Conservation (phyloP, 2,888 invertebrate species). For the Candidula unifasciata region DNA sequence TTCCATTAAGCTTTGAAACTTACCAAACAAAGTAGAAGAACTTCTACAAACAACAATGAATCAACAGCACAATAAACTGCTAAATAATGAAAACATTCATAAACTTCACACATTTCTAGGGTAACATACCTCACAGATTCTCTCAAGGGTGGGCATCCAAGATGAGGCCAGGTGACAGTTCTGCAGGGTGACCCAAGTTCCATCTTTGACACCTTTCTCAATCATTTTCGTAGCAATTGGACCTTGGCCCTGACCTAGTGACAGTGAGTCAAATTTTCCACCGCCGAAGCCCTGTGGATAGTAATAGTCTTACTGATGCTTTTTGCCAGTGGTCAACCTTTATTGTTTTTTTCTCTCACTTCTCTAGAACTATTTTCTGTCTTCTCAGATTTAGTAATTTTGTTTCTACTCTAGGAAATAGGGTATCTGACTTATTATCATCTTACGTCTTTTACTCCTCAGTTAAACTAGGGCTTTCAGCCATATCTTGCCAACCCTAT, state of each 20-base stretch:
- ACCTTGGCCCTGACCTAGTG: conserved; percentile 79
- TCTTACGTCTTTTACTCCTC: too few species aligned
- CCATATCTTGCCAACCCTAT: too few species aligned
- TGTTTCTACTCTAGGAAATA: too few species aligned
- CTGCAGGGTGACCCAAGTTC: conserved; percentile 79
- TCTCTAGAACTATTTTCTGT: too few species aligned
- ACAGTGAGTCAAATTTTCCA: conserved; percentile 78
- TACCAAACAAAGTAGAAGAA: too few species aligned
- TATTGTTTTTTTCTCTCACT: too few species aligned
- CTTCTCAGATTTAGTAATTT: too few species aligned
- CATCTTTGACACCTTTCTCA: conserved; percentile 77
- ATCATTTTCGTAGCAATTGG: conserved; percentile 79
- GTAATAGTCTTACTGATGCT: background rate
- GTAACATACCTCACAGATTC: conserved; percentile 74
- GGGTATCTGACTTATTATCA: too few species aligned
- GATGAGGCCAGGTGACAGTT: conserved; percentile 79
- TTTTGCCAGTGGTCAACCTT: background rate
- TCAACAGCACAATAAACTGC: background rate
- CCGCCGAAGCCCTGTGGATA: conserved; percentile 77
- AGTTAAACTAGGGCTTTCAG: too few species aligned
- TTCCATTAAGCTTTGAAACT: too few species aligned
- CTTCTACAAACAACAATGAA: too few species aligned
- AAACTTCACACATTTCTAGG: background rate
- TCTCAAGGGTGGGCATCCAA: conserved; percentile 79
- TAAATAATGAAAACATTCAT: background rate